These are phyloP conservation scores for Heteromyza rotundicornis DNA, from an alignment of 2,888 invertebrate genomes.

Conservation along the genomic window DNA sequence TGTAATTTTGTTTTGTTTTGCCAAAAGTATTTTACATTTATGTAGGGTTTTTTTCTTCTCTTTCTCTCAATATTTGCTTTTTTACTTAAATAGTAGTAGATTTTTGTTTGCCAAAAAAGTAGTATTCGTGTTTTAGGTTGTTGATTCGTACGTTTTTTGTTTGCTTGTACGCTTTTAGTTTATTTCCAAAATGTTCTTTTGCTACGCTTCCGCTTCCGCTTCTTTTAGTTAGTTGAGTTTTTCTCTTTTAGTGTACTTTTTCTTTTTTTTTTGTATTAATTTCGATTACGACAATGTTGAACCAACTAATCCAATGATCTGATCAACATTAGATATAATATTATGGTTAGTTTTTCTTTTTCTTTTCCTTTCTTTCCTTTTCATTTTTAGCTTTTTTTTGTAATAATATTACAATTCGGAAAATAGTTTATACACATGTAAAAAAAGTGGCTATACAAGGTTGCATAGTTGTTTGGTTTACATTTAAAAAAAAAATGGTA, in stretches of 20 bases:
- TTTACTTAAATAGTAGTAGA: not conserved
- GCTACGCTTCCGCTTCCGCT: no score
- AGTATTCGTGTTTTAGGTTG: not conserved
- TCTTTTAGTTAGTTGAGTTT: conserved; percentile 3
- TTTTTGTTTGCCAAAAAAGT: no score
- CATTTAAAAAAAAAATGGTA: not conserved
- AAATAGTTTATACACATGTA: not conserved
- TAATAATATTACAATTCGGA: not conserved
- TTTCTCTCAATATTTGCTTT: not conserved
- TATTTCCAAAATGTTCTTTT: no score
- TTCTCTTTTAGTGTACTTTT: not conserved
- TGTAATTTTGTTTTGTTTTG: conserved; percentile 19
- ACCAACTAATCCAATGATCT: conserved; percentile 45
- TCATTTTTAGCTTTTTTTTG: no score
- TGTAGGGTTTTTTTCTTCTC: not conserved
- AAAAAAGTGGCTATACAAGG: not conserved
- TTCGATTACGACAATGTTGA: conserved; percentile 44
- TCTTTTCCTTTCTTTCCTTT: no score
- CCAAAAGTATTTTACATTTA: conserved; percentile 9
- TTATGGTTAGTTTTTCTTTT: no score
- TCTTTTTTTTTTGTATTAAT: conserved; percentile 25
- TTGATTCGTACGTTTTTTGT: not conserved
- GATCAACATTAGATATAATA: no score
- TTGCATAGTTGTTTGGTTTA: not conserved
- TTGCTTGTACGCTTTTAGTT: not conserved